Conservation (phyloP, 2,113 vertebrate species). For the Paracanthobrama guichenoti region DNA sequence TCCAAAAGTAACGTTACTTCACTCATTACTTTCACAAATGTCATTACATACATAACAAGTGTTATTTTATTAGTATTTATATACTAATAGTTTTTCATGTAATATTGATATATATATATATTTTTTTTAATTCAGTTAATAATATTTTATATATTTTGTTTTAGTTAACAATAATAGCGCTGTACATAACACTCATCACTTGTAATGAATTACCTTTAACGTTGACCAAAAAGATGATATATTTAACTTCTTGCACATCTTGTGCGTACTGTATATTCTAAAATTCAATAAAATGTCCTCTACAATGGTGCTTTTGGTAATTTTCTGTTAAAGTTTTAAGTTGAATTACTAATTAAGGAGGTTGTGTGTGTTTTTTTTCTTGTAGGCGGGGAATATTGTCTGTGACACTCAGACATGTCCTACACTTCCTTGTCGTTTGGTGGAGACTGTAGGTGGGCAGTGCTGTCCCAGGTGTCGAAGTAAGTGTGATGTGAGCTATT, state of each 20-base stretch:
- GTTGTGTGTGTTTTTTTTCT: background rate
- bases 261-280: background rate
- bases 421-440: constrained; percentile 62
- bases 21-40: background rate
- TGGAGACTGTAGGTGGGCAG: constrained; percentile 62
- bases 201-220: background rate
- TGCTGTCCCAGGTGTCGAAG: constrained; percentile 73
- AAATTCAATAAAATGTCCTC: background rate
- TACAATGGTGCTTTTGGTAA: background rate
- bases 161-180: background rate
- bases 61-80: background rate
- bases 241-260: background rate
- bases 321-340: background rate
- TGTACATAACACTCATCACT: background rate
- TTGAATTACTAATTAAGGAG: background rate
- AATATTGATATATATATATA: background rate
- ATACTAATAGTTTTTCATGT: background rate
- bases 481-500: constrained; percentile 52
- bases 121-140: background rate
- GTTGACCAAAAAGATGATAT: background rate
- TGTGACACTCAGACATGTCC: constrained; percentile 63
- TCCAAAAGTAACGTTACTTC: background rate
- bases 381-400: constrained; percentile 64
- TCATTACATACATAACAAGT: background rate
- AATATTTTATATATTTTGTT: background rate